Conservation (phyloP, 2,888 invertebrate species). For the Eupithecia centaureata region DNA sequence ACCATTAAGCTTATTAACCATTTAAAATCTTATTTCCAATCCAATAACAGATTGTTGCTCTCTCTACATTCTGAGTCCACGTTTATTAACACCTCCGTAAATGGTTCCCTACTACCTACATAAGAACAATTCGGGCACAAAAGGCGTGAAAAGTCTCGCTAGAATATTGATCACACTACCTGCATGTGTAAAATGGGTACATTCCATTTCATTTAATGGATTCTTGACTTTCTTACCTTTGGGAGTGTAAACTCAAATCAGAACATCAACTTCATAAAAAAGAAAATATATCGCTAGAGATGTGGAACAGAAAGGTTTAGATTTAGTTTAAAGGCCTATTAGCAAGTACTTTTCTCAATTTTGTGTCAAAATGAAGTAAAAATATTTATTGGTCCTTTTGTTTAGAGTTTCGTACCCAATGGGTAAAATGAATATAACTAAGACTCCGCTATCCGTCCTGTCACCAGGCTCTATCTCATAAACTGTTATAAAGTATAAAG, state of each 20-base stretch:
- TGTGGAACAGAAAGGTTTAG: no score
- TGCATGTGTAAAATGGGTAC: slow-evolving; percentile 56
- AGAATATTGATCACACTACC: slow-evolving; percentile 55
- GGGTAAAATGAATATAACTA: no score
- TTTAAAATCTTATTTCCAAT: not conserved
- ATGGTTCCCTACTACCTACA: slow-evolving; percentile 19
- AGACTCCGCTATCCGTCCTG: no score
- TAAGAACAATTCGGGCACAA: slow-evolving; percentile 46
- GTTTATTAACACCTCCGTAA: slow-evolving; percentile 32
- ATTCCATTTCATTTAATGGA: slow-evolving; percentile 54
- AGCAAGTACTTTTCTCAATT: no score
- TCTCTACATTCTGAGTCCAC: not conserved
- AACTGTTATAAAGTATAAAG: no score
- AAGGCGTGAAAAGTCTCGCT: slow-evolving; percentile 44
- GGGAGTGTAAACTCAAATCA: slow-evolving; percentile 14
- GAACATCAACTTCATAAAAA: slow-evolving; percentile 15
- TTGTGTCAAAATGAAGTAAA: no score
- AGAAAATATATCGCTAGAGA: no score
- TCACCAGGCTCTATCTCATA: no score
- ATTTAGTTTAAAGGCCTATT: no score
- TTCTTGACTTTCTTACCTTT: slow-evolving; percentile 46
- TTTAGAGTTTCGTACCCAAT: no score
- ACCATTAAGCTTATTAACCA: no score
- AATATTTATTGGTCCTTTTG: no score
- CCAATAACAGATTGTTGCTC: not conserved